Evolutionary conservation across 2,797 vertebrate genomes (phyloP).

Genomic region (Sebastes alutus): DNA sequence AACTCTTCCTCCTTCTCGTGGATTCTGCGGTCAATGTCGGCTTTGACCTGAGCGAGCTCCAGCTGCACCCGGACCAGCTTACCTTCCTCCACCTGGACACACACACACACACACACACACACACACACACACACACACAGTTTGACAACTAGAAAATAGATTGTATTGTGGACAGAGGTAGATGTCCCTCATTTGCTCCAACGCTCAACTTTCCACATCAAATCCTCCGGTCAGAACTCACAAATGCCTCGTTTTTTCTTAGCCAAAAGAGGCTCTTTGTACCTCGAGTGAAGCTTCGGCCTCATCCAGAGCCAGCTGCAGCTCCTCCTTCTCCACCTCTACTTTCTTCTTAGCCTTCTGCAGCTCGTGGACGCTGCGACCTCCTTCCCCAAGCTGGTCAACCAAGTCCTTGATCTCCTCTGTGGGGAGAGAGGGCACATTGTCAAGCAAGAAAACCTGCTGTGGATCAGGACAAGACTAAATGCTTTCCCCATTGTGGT

Average conservation of each 20-base stretch:
- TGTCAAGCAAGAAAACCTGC: background rate
- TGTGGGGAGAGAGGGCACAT: constrained; percentile 3
- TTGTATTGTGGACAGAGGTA: background rate
- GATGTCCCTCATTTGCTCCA: background rate
- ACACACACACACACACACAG: background rate
- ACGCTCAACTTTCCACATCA: background rate
- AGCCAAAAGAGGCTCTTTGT: background rate
- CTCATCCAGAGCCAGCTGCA: constrained; percentile 84
- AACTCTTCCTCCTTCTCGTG: constrained; percentile 84
- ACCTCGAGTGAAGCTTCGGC: constrained; percentile 81
- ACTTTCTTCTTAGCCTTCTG: constrained; percentile 82
- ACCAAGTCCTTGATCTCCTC: constrained; percentile 86
- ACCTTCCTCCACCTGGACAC: constrained; percentile 78
- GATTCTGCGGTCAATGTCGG: constrained; percentile 79
- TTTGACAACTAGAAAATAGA: background rate
- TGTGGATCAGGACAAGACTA: background rate
- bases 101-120: background rate
- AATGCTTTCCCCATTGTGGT: background rate
- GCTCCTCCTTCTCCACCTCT: constrained; percentile 81
- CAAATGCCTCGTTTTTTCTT: background rate
- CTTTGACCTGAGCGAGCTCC: constrained; percentile 82
- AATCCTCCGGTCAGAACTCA: background rate
- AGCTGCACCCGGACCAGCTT: constrained; percentile 81
- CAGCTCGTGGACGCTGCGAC: constrained; percentile 75
- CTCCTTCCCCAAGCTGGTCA: constrained; percentile 81